Conservation (phyloP, 2,888 invertebrate species). For the Dasypolia templi region DNA sequence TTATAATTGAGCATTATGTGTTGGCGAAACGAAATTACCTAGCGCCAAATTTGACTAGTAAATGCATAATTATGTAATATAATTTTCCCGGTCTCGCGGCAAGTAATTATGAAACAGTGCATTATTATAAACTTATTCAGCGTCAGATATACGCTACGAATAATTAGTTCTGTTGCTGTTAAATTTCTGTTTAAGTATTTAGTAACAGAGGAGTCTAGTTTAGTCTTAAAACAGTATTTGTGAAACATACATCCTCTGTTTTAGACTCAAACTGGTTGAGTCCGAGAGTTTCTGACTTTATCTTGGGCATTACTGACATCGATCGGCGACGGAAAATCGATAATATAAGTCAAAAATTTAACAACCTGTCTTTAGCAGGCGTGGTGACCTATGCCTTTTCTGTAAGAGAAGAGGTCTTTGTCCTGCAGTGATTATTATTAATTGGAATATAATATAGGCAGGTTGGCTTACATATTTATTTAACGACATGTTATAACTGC, state of each 20-base stretch:
- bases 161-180: constrained; percentile 26
- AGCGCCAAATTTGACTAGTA: constrained; percentile 51
- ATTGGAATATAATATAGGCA: background rate
- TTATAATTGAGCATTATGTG: constrained; percentile 54
- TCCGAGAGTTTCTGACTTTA: no score
- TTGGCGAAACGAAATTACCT: constrained; percentile 49
- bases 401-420: background rate
- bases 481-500: background rate
- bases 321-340: background rate
- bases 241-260: background rate
- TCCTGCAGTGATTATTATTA: background rate
- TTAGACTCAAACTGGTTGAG: background rate
- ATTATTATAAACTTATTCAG: constrained; percentile 51
- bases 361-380: background rate
- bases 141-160: constrained; percentile 29
- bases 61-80: constrained; percentile 55
- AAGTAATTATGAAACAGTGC: constrained; percentile 50
- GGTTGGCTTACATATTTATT: background rate
- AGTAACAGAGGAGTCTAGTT: background rate
- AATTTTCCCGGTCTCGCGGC: constrained; percentile 33
- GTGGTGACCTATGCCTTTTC: background rate
- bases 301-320: background rate
- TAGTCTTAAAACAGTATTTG: background rate
- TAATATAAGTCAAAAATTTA: background rate
- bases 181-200: background rate